Evolutionary conservation across 2,888 invertebrate species (phyloP), one percentile per base, ranked within the genome.

Genomic region (Dysmachus trigonus): DNA sequence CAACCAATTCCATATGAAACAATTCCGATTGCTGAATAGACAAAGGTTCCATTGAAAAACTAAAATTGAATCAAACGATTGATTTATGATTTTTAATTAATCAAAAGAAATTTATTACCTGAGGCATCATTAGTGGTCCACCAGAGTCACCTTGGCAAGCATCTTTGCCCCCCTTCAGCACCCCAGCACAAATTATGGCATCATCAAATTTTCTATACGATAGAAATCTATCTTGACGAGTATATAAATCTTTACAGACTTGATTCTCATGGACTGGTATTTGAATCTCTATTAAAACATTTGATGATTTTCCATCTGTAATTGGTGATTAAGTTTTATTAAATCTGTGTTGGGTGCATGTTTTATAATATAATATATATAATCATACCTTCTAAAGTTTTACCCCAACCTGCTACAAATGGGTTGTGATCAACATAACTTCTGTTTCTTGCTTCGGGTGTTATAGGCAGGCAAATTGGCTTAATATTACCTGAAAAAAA

Each of bases 401-500:
- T 85, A 30, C 89, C 89, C 88, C 88, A 89, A 13, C 97, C 97
- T 31, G 96, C 95, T 2, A 85, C 77, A 62, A 77, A 94, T 0
- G 95, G 95, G 53, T 90, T 93, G 87, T 92, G 93, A 82, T 93
- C 92, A 2, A 93, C 94, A 87, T 94, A 95, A 74, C 91, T 92
- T 73, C 91, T 93, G n/a, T 38, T 27, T 22, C 47, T 85, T 13
- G 76, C 6, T 15, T 74, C 33, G 2, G 41, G 41, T 13, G 4
- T 35, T 15, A 96, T 89, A 92, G 97, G 97, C 83, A 97, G 92
- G 90, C 97, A 97, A 88, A 97, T 95, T 0, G 97, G 97, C 88
- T 92, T 92, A 81, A 97, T 94, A 31, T 93, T 90, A 15, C 91
- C 96, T 96, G 92, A 71, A 93, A 93, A 79, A 76, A 88, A 85